These are phyloP conservation scores for Rhinoraja longicauda DNA, from an alignment of 2,797 vertebrate species.

Conservation along the genomic window DNA sequence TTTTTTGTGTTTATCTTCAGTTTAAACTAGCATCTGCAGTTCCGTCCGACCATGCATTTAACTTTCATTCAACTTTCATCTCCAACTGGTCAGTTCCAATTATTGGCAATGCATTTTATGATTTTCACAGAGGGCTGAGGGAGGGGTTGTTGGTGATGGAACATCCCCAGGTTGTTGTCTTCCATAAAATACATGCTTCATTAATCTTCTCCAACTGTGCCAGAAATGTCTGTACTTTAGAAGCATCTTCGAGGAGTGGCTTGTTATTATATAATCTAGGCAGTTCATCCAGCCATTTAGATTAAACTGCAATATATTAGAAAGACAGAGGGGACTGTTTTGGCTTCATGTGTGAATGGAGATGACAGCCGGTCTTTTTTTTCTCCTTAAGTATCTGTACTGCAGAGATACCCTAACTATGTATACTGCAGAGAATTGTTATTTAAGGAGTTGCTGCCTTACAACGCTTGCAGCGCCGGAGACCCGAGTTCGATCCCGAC, in stretches of 20 bases:
- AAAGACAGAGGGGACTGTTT: not conserved
- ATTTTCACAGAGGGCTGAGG: not conserved
- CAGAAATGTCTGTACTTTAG: not conserved
- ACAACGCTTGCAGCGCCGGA: no score
- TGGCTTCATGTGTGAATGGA: no score
- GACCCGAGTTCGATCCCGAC: no score
- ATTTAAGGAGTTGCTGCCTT: not conserved
- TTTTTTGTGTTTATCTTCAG: no score
- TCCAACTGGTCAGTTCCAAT: not conserved
- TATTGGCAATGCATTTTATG: not conserved
- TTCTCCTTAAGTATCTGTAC: not conserved
- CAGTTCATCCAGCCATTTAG: not conserved
- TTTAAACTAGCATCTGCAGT: no score
- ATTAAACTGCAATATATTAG: not conserved
- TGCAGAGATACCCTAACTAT: not conserved
- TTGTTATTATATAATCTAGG: not conserved
- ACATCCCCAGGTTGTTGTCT: not conserved
- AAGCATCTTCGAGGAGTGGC: not conserved
- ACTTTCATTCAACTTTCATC: not conserved
- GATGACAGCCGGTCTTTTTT: not conserved
- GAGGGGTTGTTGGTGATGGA: not conserved
- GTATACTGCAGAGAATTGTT: not conserved
- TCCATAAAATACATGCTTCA: not conserved
- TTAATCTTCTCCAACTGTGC: conserved; percentile 33
- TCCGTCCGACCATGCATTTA: no score